Conservation (phyloP, 2,888 invertebrate species). For the Polydrusus cervinus region DNA sequence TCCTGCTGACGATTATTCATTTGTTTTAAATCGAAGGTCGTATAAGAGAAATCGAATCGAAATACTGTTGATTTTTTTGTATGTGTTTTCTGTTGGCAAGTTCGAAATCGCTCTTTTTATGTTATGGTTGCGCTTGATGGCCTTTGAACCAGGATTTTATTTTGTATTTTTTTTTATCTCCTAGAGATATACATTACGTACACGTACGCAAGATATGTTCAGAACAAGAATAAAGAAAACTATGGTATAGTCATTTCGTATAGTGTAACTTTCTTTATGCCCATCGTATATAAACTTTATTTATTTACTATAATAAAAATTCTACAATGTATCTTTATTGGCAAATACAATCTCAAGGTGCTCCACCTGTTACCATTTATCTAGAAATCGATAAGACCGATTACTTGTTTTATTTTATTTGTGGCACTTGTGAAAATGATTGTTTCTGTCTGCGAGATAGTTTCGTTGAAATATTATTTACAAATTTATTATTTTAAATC, state of each 20-base stretch:
- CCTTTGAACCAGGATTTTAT: background rate
- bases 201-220: too few relatives aligned
- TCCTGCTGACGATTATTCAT: conserved; percentile 38
- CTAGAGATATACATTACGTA: background rate
- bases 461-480: conserved; percentile 1
- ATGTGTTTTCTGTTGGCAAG: background rate
- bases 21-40: conserved; percentile 37
- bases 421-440: too few relatives aligned
- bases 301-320: too few relatives aligned
- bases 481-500: background rate
- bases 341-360: conserved; percentile 9
- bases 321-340: background rate
- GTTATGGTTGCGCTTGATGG: background rate
- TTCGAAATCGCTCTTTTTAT: background rate
- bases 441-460: background rate
- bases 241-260: too few relatives aligned
- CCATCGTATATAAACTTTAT: too few relatives aligned
- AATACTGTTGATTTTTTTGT: conserved; percentile 1
- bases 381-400: conserved; percentile 21
- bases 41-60: conserved; percentile 42
- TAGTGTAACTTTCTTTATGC: too few relatives aligned
- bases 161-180: background rate
- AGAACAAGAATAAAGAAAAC: too few relatives aligned
- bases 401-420: background rate
- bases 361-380: conserved; percentile 12